These are phyloP conservation scores for Thinocorus orbignyianus DNA, from an alignment of 2,113 vertebrate genomes.

Conservation along the genomic window DNA sequence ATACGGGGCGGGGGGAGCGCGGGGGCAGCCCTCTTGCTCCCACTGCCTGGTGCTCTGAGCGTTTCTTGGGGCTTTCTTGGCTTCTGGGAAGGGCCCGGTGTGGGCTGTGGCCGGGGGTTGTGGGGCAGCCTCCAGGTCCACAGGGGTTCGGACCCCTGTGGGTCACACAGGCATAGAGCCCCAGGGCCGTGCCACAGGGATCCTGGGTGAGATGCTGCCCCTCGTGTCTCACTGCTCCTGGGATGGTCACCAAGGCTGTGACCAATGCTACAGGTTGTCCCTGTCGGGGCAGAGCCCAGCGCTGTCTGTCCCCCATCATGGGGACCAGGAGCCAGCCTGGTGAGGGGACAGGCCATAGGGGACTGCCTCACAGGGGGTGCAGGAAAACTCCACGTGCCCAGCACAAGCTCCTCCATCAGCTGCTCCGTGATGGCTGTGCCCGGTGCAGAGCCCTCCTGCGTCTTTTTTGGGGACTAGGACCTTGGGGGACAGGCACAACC, in stretches of 20 bases:
- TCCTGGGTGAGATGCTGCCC: neutral
- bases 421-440: accelerated
- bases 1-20: neutral
- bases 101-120: accelerated
- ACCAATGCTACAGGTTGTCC: neutral
- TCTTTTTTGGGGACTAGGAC: neutral
- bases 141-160: accelerated
- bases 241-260: neutral
- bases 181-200: accelerated
- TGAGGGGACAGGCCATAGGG: accelerated
- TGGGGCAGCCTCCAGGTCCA: neutral
- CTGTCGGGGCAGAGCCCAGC: accelerated
- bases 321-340: neutral
- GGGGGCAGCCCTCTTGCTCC: neutral
- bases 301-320: accelerated
- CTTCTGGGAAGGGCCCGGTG: accelerated
- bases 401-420: accelerated
- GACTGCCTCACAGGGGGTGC: neutral
- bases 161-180: neutral
- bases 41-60: neutral
- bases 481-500: neutral
- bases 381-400: accelerated
- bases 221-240: accelerated
- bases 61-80: neutral
- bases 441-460: accelerated